Evolutionary conservation across 1,140 invertebrate genomes (phyloP), one percentile per base, ranked within the genome.

Genomic region (Papilio xuthus): DNA sequence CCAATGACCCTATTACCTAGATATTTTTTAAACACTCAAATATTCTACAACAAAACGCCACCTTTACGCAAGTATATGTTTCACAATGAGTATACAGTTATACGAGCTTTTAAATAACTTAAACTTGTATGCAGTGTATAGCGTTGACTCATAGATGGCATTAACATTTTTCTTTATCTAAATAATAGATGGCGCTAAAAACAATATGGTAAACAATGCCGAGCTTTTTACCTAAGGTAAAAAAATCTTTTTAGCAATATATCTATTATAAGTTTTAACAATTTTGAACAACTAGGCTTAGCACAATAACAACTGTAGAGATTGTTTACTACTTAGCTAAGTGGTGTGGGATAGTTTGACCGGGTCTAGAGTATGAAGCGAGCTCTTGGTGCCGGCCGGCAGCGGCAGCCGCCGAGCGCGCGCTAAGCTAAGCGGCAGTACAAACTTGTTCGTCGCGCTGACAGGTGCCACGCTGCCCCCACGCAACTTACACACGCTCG

Each of bases 391-490:
- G 83, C 47, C 86, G 80, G 80, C 83, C 41, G 69, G 76, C 72
- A 47, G 37, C 37, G 70, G 20, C n/a, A 47, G 37, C 37, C 41
- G 42, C 41, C 81, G 84, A 83, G 69, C 69, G 28, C 69, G 23
- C 47, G 72, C 47, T 47, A 18, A 53, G 50, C 50, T 53, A 60
- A 80, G 41, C 84, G 86, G 89, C 90, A 93, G 90, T 92, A 87
- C 84, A 89, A 86, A 89, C 86, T 90, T 86, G 88, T 89, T 86
- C 89, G 89, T 81, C 84, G 83, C 81, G 81, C 84, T 86, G 91
- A 87, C 91, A 93, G 92, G 91, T 92, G 91, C 85, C 85, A 87
- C 83, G 84, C 82, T 78, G 83, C 85, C 83, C 80, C 84, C 78
- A 63, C 74, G 79, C 79, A 80, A 80, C 70, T 85, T 88, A 89